Evolutionary conservation across 2,113 vertebrate species (phyloP), one percentile per base, ranked within the genome.

Genomic region (Chionodraco myersi): DNA sequence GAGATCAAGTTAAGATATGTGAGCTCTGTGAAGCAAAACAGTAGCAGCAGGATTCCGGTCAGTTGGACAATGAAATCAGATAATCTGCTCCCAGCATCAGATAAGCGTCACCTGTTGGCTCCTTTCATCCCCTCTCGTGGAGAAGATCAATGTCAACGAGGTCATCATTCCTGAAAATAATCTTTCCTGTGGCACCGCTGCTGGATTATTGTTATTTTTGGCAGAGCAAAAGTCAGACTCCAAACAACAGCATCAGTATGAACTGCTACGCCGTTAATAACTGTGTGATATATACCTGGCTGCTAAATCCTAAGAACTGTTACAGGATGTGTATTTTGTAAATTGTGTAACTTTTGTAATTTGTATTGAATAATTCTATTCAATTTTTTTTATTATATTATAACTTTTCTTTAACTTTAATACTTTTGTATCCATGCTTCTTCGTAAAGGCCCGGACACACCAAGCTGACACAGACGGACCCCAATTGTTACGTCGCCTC

Each of bases 21-120:
- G 88, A 92, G 87, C 90, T 88, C 60, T 62, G 75, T 72, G 75
- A 77, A 75, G 68, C 58, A 77, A 75, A 84, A 79, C 71, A 79
- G 80, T 48, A 78, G 85, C 85, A 77, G 89, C 77, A 62, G 83
- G 64, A 82, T 92, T 89, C 90, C 87, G 64, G 89, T 91, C 91
- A 90, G 79, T 89, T 88, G 78, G 77, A 86, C 84, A 78, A 69
- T 73, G 84, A 88, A 92, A 92, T 88, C 82, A 80, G 71, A 91
- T 92, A 80, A 93, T 92, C 79, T 81, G 69, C 61, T 76, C 75
- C 36, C 48, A 75, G 83, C 69, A 84, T 91, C 74, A 84, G 86
- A 92, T 86, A 82, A 88, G 74, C 74, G 36, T 79, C 82, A 88
- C 82, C 85, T 88, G 86, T 88, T 84, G n/a, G 67, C 76, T 60